phyloP scores from a whole-genome alignment of 2,888 invertebrate species.

The Cetonia aurata region DNA sequence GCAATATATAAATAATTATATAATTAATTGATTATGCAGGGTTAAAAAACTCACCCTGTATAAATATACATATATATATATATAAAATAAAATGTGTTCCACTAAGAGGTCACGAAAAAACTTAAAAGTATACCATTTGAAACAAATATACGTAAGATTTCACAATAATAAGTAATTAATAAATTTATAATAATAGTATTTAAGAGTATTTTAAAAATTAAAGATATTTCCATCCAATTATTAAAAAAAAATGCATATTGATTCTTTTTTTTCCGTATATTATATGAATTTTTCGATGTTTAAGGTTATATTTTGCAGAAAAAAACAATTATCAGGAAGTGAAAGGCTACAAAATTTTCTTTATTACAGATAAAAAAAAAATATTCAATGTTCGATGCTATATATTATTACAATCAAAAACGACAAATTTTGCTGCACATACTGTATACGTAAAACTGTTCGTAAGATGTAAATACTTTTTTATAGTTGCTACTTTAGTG shows the following conservation, averaged over 20 bases:
- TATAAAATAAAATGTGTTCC: slow-evolving; percentile 9
- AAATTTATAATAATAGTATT: slow-evolving; percentile 37
- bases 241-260: slow-evolving; percentile 45
- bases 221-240: slow-evolving; percentile 61
- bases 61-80: too few species aligned
- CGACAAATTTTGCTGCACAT: slow-evolving; percentile 45
- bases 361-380: background rate
- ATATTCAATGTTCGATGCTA: background rate
- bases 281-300: slow-evolving; percentile 1
- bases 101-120: slow-evolving; percentile 3
- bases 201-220: slow-evolving; percentile 43
- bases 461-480: too few species aligned
- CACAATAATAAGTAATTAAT: slow-evolving; percentile 60
- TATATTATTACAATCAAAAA: background rate
- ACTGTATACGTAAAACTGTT: slow-evolving; percentile 51
- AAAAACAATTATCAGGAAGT: background rate
- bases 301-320: background rate
- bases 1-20: background rate
- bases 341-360: background rate
- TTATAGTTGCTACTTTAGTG: slow-evolving; percentile 52
- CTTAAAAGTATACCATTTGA: slow-evolving; percentile 48
- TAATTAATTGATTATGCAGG: too few species aligned
- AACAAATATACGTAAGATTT: slow-evolving; percentile 56
- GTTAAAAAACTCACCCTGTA: too few species aligned
- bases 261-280: slow-evolving; percentile 19